phyloP scores from a whole-genome alignment of 2,888 invertebrate species.

The Cerastoderma edule region DNA sequence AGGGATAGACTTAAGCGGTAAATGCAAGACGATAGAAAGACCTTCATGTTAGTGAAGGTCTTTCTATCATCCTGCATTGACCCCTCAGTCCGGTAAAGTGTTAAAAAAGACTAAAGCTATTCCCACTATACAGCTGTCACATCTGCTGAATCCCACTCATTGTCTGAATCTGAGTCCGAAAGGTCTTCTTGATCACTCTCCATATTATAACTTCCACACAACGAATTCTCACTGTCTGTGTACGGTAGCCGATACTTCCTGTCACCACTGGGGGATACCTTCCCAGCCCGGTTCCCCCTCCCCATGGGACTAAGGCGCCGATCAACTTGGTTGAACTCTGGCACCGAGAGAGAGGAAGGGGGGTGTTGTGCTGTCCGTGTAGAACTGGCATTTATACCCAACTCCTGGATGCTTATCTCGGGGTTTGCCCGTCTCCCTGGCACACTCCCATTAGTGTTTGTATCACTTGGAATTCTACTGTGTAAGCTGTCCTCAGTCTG shows the following conservation, averaged over 20 bases:
- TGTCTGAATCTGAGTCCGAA: constrained; percentile 77
- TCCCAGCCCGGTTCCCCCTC: constrained; percentile 6
- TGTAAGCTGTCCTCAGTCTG: constrained; percentile 37
- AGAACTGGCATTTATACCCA: background rate
- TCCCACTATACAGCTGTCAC: constrained; percentile 76
- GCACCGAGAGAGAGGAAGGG: constrained; percentile 43
- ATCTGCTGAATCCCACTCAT: constrained; percentile 78
- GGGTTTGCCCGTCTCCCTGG: background rate
- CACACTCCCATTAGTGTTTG: constrained; percentile 13
- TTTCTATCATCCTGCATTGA: no score
- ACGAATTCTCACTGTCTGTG: constrained; percentile 30
- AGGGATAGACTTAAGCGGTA: no score
- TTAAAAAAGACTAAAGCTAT: no score
- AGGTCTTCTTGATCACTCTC: constrained; percentile 74
- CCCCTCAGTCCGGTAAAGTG: no score
- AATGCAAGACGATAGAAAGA: no score
- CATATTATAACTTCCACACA: constrained; percentile 40
- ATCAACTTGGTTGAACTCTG: constrained; percentile 38
- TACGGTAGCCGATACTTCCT: constrained; percentile 15
- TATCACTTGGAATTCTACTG: background rate
- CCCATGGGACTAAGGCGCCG: background rate
- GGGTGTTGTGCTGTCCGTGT: constrained; percentile 15
- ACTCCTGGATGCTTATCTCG: background rate
- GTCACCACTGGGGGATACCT: constrained; percentile 37
- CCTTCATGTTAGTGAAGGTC: no score